Base-by-base conservation (phyloP, 2,888 invertebrate genomes). In the Gymnoscelis rufifasciata region DNA sequence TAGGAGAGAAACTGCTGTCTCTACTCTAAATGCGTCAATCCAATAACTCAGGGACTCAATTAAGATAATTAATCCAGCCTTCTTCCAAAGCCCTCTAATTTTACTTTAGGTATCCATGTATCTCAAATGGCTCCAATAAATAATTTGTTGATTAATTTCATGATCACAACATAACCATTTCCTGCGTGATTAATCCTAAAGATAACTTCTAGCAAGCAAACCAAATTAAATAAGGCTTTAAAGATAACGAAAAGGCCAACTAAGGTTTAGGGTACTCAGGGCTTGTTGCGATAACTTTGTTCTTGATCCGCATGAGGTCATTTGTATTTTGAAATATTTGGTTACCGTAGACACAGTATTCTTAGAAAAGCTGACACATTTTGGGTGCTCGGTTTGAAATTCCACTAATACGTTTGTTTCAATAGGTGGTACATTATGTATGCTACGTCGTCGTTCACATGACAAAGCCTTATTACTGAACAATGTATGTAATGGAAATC, bases 281-380 rank as follows among this genome's bases (percentile, higher is more conserved):
- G 57, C 70, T 71, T 59, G 61, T 57, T 57, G 58, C 52, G 59
- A 58, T 69, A 64, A 62, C 54, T 66, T 59, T 60, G 61, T 64
- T 64, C 64, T 66, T 60, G 66, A 62, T n/a, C 62, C 66, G 68
- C 66, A 67, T 77, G 74, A 74, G 74, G 74, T 78, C 77, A 75
- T 71, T 19, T 66, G 58, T 63, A 62, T 71, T 73, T 68, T 64
- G 69, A 68, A 71, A 69, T 59, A 68, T 71, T 69, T 53, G 64
- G 66, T 19, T 19, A 23, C 35, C 15, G 7, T 6, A 10, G 35
- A 5, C 11, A 35, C 19, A 35, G 35, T 10, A 19, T 35, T 35
- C 35, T 19, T 23, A 35, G 35, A 19, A 35, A 19, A 35, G 35
- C 35, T 35, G 35, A 35, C 35, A 35, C 35, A 35, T 19, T n/a